These are phyloP conservation scores for Pollachius pollachius DNA, from an alignment of 2,113 vertebrate genomes.

Conservation along the genomic window DNA sequence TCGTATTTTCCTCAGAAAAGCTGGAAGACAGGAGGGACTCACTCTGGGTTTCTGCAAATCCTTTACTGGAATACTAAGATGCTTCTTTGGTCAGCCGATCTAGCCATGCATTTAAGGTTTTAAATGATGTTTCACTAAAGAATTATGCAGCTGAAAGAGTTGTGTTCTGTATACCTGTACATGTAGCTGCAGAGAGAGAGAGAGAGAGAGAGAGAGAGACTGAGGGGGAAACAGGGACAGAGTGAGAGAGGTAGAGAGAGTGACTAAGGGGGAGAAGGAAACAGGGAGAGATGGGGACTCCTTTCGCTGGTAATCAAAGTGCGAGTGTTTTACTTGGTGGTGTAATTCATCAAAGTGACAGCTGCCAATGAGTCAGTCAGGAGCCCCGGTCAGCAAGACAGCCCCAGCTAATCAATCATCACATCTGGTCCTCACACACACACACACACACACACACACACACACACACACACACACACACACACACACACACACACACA, in stretches of 20 bases:
- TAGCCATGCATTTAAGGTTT: too few species aligned
- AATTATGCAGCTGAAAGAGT: too few species aligned
- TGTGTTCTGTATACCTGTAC: background rate
- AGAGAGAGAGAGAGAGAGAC: too few species aligned
- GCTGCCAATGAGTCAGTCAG: slow-evolving; percentile 52
- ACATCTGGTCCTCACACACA: slow-evolving; percentile 39
- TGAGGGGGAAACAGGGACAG: too few species aligned
- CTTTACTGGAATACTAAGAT: too few species aligned
- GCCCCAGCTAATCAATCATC: slow-evolving; percentile 64
- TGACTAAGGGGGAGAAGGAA: too few species aligned
- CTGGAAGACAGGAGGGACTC: too few species aligned
- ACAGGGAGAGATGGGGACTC: slow-evolving; percentile 14
- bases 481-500: slow-evolving; percentile 8
- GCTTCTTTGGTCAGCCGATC: too few species aligned
- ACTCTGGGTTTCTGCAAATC: too few species aligned
- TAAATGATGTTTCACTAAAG: too few species aligned
- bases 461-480: background rate
- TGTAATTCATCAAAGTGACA: slow-evolving; percentile 68
- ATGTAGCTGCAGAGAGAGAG: background rate
- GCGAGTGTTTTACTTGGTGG: slow-evolving; percentile 52
- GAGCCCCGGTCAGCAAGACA: slow-evolving; percentile 56
- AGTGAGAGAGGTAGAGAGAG: too few species aligned
- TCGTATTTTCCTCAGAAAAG: too few species aligned
- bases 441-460: background rate
- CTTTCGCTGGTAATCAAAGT: slow-evolving; percentile 56